These are phyloP conservation scores for Barnardius zonarius DNA, from an alignment of 2,113 vertebrate species.

Conservation along the genomic window DNA sequence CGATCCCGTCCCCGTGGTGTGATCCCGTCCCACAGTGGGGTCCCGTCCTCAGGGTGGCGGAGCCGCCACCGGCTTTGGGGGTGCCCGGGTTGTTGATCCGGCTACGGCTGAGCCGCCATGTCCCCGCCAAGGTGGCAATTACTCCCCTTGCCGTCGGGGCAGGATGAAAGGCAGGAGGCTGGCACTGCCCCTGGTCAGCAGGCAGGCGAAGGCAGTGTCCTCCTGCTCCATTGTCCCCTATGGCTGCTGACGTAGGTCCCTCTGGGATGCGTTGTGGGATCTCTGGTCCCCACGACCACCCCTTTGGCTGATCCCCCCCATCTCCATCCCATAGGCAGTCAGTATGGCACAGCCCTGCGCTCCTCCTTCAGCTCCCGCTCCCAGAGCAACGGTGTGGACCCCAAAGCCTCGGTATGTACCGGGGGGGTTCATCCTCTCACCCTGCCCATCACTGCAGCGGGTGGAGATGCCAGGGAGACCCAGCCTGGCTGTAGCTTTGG, in stretches of 20 bases:
- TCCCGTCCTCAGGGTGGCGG: rapidly evolving
- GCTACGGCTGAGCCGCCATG: rapidly evolving
- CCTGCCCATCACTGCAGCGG: rapidly evolving
- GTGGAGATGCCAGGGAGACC: not conserved
- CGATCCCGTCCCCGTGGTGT: not conserved
- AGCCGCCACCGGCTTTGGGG: not conserved
- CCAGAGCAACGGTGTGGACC: conserved; percentile 52
- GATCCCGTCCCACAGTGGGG: not conserved
- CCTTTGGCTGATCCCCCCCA: not conserved
- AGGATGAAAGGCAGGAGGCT: not conserved
- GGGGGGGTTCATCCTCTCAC: rapidly evolving
- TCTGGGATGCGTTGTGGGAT: not conserved
- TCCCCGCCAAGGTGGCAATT: not conserved
- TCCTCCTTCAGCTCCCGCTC: conserved; percentile 68
- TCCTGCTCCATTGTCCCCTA: rapidly evolving
- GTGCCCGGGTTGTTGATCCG: not conserved
- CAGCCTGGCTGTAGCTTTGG: not conserved
- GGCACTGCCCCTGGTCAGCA: not conserved
- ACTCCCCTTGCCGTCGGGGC: not conserved
- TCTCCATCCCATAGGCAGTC: not conserved
- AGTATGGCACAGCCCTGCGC: not conserved
- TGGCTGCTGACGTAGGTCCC: rapidly evolving
- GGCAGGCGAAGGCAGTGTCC: not conserved
- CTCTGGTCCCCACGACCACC: not conserved
- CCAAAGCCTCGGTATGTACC: conserved; percentile 32